Base-by-base conservation (phyloP, 2,113 vertebrate species). In the Gasterosteus nipponicus region DNA sequence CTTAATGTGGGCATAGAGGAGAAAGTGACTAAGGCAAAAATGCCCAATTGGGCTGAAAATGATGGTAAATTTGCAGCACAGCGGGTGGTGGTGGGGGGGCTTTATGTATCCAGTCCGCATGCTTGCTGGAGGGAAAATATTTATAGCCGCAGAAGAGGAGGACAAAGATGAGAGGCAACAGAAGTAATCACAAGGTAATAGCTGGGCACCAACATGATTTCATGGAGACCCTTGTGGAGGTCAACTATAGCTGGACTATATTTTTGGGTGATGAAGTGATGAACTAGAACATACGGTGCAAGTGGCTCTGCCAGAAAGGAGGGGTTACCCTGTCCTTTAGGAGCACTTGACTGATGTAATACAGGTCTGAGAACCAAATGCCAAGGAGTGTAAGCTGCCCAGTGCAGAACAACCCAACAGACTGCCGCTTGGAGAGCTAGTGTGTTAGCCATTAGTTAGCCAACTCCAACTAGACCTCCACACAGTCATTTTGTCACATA, bases 11-110 rank as follows among this genome's bases (percentile, higher is more conserved):
- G 62, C 0, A 18, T 51, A 8, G 67, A 54, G 66, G 42, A 78
- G n/a, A 71, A 64, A 49, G 31, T 6, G 38, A 42, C 73, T 46
- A 69, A 83, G 68, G 67, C 39, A 66, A 77, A 59, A 38, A 84
- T 57, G 58, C 46, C 60, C 71, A 70, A 85, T 64, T 85, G 57
- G 77, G 44, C 79, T 26, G 75, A 70, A 83, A 82, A 80, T 77
- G 59, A 72, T 73, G 70, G 62, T 64, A 64, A 78, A 85, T 68
- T 26, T 69, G 59, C 53, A 60, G 68, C 77, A 49, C 77, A 59
- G 66, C 31, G 29, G 65, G 80, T 39, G 35, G 35, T 5, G 35
- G 35, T 78, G 39, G 54, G 63, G 80, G 39, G 54, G 63, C 68
- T 75, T 56, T 44, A 57, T 42, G 31, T 57, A 78, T 33, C 7